Conservation (phyloP, 2,888 invertebrate genomes). For the Apeira syringaria region DNA sequence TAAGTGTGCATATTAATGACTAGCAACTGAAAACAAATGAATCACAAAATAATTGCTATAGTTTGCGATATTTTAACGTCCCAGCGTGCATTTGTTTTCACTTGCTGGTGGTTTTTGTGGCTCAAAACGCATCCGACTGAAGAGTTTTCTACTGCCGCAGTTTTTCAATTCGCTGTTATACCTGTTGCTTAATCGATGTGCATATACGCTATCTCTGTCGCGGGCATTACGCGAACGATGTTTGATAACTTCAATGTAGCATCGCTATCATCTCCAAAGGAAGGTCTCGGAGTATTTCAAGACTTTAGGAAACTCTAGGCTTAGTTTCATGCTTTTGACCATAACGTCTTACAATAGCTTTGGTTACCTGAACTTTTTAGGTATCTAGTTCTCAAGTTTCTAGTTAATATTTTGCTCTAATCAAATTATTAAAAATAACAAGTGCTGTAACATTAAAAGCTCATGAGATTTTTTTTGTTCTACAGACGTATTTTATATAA, state of each 20-base stretch:
- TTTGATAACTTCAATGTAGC: slow-evolving; percentile 33
- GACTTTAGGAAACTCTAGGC: not conserved
- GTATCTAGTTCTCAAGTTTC: no score
- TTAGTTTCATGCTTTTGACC: not conserved
- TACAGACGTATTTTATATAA: slow-evolving; percentile 13
- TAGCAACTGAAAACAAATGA: no score
- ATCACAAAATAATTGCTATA: no score
- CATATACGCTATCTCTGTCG: not conserved
- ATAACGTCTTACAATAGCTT: slow-evolving; percentile 1
- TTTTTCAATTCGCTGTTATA: no score
- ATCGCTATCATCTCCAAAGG: not conserved
- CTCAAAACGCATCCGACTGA: no score
- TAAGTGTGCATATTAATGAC: not conserved
- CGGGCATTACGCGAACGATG: slow-evolving; percentile 17
- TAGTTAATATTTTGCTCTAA: no score
- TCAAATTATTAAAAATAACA: no score
- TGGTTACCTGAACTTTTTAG: not conserved
- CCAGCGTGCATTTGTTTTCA: no score
- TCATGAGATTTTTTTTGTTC: slow-evolving; percentile 7
- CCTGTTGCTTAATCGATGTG: not conserved
- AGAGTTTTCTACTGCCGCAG: no score
- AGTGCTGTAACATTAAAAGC: not conserved
- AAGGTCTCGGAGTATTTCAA: not conserved
- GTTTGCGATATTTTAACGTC: no score
- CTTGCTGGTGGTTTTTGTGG: no score